Conservation (phyloP, 2,888 invertebrate genomes). For the Napeogenes inachia region DNA sequence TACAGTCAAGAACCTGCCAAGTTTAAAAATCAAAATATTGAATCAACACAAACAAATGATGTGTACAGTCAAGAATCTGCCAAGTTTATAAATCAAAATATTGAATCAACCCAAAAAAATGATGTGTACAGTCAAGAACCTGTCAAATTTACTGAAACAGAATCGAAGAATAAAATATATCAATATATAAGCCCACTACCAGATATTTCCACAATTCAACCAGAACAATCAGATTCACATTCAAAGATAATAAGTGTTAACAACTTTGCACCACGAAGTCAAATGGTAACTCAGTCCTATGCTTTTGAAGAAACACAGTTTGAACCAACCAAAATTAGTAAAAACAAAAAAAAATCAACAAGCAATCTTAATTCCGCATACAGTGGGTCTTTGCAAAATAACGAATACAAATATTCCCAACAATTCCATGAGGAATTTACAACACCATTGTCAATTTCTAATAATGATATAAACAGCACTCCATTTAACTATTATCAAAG, state of each 20-base stretch:
- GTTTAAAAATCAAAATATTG: too few species aligned
- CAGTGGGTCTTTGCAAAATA: not conserved
- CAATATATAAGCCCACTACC: constrained; percentile 21
- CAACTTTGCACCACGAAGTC: constrained; percentile 48
- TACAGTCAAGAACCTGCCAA: too few species aligned
- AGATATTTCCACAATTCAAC: constrained; percentile 4
- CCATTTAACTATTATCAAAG: constrained; percentile 29
- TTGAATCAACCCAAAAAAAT: constrained; percentile 6
- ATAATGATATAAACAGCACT: constrained; percentile 15
- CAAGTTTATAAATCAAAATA: not conserved
- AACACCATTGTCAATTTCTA: constrained; percentile 10
- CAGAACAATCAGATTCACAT: constrained; percentile 19
- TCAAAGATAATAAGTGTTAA: constrained; percentile 49
- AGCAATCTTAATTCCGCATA: constrained; percentile 7
- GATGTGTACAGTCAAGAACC: constrained; percentile 7
- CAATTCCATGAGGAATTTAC: not conserved
- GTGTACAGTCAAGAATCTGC: too few species aligned
- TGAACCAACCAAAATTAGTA: constrained; percentile 42
- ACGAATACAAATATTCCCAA: not conserved
- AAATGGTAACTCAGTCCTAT: constrained; percentile 53
- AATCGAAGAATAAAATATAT: not conserved
- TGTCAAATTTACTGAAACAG: constrained; percentile 1
- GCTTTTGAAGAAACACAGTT: constrained; percentile 50
- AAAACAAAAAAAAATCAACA: constrained; percentile 20
- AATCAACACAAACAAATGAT: too few species aligned